phyloP scores from a whole-genome alignment of 2,888 invertebrate species.

The Anagyrus pseudococci region DNA sequence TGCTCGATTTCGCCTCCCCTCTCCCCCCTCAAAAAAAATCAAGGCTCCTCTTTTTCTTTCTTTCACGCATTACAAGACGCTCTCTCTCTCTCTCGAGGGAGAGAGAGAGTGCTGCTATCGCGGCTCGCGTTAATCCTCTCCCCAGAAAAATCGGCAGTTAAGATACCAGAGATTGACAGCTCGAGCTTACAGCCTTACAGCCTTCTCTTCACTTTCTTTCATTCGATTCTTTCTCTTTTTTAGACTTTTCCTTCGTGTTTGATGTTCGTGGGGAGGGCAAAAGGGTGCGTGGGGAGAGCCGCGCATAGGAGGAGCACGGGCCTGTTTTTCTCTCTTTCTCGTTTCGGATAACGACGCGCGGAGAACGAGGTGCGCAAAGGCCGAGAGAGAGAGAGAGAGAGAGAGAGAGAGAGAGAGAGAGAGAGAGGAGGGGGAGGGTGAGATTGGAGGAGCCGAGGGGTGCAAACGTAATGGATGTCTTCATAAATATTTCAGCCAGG shows the following conservation, averaged over 20 bases:
- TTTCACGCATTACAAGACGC: no score
- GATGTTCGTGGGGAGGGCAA: no score
- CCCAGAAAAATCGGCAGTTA: neutral
- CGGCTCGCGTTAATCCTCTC: neutral
- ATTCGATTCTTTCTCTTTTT: no score
- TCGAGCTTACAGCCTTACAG: no score
- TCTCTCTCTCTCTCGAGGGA: no score
- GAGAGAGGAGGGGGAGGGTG: neutral
- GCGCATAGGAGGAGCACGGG: neutral
- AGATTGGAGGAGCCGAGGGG: constrained; percentile 17
- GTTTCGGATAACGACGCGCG: neutral
- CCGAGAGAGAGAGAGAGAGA: neutral
- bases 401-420: neutral
- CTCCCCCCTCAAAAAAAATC: neutral
- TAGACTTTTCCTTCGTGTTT: no score
- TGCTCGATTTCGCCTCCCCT: neutral
- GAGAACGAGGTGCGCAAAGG: no score
- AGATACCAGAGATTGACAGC: neutral
- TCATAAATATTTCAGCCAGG: constrained; percentile 37
- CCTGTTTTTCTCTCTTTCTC: neutral
- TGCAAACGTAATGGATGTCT: constrained; percentile 37
- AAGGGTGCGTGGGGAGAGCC: neutral
- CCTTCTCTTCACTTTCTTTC: no score
- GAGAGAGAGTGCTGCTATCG: no score
- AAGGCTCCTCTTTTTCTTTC: neutral